Conservation (phyloP, 2,113 vertebrate species). For the Sinocyclocheilus maitianheensis region DNA sequence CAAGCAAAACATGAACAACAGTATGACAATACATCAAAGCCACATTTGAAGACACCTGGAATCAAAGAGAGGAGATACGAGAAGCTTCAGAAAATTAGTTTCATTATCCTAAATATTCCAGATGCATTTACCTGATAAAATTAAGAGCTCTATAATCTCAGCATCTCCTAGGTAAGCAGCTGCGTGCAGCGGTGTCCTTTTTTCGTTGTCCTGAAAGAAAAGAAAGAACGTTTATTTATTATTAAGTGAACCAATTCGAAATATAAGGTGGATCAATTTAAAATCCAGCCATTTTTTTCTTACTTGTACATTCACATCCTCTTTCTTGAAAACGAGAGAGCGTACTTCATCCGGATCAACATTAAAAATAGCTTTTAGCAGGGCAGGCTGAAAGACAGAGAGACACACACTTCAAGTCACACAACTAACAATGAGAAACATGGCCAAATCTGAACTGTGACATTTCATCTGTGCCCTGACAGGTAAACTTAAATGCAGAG, state of each 20-base stretch:
- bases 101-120: slow-evolving; percentile 9
- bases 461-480: background rate
- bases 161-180: slow-evolving; percentile 98
- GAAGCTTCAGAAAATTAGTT: background rate
- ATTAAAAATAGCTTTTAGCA: slow-evolving; percentile 99
- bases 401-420: background rate
- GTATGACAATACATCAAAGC: slow-evolving; percentile 21
- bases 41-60: slow-evolving; percentile 16
- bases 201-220: slow-evolving; percentile 92
- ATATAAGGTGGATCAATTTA: background rate
- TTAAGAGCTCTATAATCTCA: slow-evolving; percentile 98
- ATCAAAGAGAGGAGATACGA: slow-evolving; percentile 36
- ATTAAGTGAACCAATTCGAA: background rate
- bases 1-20: slow-evolving; percentile 25
- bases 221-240: slow-evolving; percentile 64
- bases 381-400: slow-evolving; percentile 82
- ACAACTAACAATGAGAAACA: slow-evolving; percentile 2
- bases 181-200: slow-evolving; percentile 96
- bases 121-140: slow-evolving; percentile 88
- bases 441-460: background rate
- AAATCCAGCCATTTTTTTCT: slow-evolving; percentile 49
- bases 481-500: background rate
- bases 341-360: slow-evolving; percentile 98
- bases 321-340: slow-evolving; percentile 98
- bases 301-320: slow-evolving; percentile 99